A percentile compares a stretch with the other conserved stretches of the same genome.
Conservation (phyloP, 2,888 invertebrate genomes). For the Prenolepis imparis region DNA sequence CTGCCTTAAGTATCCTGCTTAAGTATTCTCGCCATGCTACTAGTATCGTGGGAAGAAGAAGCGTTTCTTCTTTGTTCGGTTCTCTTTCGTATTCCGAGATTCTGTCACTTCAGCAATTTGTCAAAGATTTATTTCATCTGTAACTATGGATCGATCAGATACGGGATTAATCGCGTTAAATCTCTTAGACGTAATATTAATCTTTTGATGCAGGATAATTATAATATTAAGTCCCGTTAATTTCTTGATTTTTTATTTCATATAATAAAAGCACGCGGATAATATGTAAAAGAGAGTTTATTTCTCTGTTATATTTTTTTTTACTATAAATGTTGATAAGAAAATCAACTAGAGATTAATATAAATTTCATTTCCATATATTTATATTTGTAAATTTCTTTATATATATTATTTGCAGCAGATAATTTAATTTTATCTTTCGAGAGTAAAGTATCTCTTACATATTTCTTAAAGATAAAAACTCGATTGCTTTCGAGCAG, state of each 20-base stretch:
- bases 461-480: conserved; percentile 30
- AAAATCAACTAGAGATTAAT: neutral
- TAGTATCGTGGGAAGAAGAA: conserved; percentile 21
- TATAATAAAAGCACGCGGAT: neutral
- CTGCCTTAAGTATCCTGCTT: conserved; percentile 17
- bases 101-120: neutral
- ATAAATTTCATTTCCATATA: neutral
- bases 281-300: neutral
- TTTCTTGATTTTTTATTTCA: neutral
- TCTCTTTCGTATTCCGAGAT: conserved; percentile 26
- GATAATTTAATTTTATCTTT: conserved; percentile 1
- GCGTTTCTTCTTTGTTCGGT: neutral
- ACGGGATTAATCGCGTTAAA: neutral
- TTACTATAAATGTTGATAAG: neutral
- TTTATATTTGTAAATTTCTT: neutral
- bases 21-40: neutral
- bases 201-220: neutral
- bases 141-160: neutral
- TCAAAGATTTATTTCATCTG: neutral
- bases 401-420: neutral
- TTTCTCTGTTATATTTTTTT: neutral
- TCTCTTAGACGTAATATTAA: neutral
- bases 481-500: conserved; percentile 18
- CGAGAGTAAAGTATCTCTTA: neutral
- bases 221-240: neutral